Base-by-base conservation (phyloP, 2,797 vertebrate genomes). In the Centroberyx gerrardi region DNA sequence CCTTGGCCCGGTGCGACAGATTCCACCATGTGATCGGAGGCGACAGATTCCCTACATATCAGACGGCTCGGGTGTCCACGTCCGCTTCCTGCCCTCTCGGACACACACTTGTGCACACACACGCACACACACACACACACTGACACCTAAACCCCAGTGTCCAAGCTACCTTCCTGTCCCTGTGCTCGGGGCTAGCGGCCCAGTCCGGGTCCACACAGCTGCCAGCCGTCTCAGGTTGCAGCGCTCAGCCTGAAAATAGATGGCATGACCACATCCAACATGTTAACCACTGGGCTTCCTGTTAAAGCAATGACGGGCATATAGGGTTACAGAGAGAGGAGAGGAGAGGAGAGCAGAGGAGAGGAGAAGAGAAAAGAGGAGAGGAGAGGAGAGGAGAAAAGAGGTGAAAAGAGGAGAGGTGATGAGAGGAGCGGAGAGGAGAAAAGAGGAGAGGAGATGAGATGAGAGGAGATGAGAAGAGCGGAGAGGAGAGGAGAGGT, bases 31-130 rank as follows among this genome's bases (percentile, higher is more conserved):
- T 90, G 90, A 92, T 86, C 77, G 0, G 68, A 84, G 88, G 88
- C 40, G 80, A 89, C 87, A 89, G 82, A 92, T 93, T 92, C 92
- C 75, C 68, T 0, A 54, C 82, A 77, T 92, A 87, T 90, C 89
- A 83, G 87, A 82, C 72, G 33, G 78, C 86, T 90, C 80, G 63
- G 81, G 88, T 92, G 86, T 90, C 89, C 81, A 89, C 49, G 69
- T 88, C 84, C 78, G 58, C 83, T 92, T 93, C 89, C 90, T 90
- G 84, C 67, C 68, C 72, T 81, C 44, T 52, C 10, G 3, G 55
- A 72, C 77, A 66, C 64, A 81, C 46, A 28, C 61, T 33, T 29
- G 49, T 18, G 40, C 28, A 58, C 58, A 38, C 73, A 31, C 66
- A 27, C 56, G 48, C 59, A 70, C 54, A 54, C 56, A 36, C 71